Evolutionary conservation across 30 jellyfish, hydroid and myxozoan species (phyloP).

Genomic region (Mastigias papua): DNA sequence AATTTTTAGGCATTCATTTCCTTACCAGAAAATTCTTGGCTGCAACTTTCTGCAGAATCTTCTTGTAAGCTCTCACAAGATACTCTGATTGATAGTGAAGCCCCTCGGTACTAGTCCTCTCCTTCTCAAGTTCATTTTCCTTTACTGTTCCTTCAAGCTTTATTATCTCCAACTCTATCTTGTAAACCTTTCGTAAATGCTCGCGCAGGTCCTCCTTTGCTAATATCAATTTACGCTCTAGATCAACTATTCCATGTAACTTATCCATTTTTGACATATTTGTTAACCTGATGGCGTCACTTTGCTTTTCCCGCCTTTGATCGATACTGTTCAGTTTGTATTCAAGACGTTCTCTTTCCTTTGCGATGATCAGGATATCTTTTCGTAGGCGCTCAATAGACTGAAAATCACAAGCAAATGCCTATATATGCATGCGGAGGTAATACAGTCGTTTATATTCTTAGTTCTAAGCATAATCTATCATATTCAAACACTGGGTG

Average conservation of each 20-base stretch:
- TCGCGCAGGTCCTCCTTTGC: slow-evolving; percentile 26
- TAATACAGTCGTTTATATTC: no score
- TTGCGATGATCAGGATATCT: slow-evolving; percentile 43
- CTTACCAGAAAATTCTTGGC: slow-evolving; percentile 43
- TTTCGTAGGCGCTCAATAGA: slow-evolving; percentile 28
- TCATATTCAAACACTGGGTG: no score
- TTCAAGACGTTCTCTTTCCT: slow-evolving; percentile 58
- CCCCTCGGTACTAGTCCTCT: slow-evolving; percentile 22
- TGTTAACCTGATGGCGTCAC: slow-evolving; percentile 34
- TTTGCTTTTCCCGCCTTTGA: slow-evolving; percentile 31
- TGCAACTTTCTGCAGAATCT: neutral
- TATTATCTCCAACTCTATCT: slow-evolving; percentile 46
- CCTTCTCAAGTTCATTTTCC: slow-evolving; percentile 37
- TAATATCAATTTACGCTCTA: slow-evolving; percentile 28
- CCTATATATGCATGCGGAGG: neutral
- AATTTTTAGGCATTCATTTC: neutral
- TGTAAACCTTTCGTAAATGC: slow-evolving; percentile 17
- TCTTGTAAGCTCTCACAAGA: slow-evolving; percentile 14
- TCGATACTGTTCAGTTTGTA: slow-evolving; percentile 30
- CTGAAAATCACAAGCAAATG: neutral
- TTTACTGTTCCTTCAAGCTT: slow-evolving; percentile 49
- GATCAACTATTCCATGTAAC: neutral
- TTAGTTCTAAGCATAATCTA: no score
- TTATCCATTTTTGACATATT: slow-evolving; percentile 7
- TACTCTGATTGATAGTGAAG: slow-evolving; percentile 21